Conservation (phyloP, 1,140 invertebrate species). For the Pemphigus obesinymphae region DNA sequence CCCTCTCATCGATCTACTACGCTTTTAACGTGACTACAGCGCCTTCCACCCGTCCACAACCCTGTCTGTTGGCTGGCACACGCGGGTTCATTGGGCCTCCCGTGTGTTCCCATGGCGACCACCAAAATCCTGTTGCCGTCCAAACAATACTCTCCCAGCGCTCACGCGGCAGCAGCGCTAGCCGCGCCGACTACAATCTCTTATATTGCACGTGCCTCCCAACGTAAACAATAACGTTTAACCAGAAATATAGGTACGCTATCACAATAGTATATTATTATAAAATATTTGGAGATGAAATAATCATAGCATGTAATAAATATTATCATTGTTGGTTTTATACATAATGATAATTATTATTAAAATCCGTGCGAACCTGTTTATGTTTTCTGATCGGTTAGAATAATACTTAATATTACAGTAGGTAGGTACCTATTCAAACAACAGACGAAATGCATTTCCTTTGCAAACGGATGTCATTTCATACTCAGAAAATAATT, state of each 20-base stretch:
- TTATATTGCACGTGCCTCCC: neutral
- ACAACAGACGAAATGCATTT: neutral
- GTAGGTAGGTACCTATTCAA: neutral
- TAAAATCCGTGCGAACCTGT: neutral
- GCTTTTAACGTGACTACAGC: constrained; percentile 20
- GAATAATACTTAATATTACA: too few species aligned
- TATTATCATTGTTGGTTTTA: too few species aligned
- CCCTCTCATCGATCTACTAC: constrained; percentile 30
- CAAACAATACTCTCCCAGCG: neutral
- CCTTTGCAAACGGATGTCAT: constrained; percentile 2
- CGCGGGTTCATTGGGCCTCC: constrained; percentile 27
- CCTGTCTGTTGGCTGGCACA: constrained; percentile 15
- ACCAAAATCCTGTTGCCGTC: constrained; percentile 37
- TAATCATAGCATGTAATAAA: too few species aligned
- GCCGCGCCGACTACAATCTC: neutral
- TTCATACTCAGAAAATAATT: constrained; percentile 2
- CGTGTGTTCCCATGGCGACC: constrained; percentile 20
- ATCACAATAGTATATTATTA: too few species aligned
- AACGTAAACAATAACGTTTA: neutral
- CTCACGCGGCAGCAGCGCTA: neutral
- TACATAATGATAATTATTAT: neutral
- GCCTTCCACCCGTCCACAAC: neutral
- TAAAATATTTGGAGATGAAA: too few species aligned
- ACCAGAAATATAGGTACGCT: too few species aligned
- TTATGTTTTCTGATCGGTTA: neutral